These are phyloP conservation scores for Aleiodes testaceus DNA, from an alignment of 2,888 invertebrate genomes.

Conservation along the genomic window DNA sequence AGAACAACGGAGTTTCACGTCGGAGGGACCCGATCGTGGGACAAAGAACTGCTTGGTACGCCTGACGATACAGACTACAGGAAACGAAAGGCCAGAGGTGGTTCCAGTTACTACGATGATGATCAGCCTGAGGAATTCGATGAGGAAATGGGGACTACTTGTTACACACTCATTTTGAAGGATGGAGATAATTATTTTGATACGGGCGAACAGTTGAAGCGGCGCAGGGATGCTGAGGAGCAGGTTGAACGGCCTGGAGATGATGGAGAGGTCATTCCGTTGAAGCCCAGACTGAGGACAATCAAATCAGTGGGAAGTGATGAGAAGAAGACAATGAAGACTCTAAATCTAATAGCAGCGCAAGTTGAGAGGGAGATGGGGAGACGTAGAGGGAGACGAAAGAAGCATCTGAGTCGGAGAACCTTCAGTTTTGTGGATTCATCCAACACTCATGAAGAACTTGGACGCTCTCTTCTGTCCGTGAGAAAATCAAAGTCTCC, in stretches of 20 bases:
- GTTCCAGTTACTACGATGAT: slow-evolving; percentile 38
- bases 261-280: not conserved
- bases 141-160: slow-evolving; percentile 44
- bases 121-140: slow-evolving; percentile 12
- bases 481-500: slow-evolving; percentile 10
- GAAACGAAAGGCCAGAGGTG: slow-evolving; percentile 6
- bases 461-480: not conserved
- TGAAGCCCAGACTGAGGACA: slow-evolving; percentile 41
- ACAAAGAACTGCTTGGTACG: slow-evolving; percentile 47
- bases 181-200: slow-evolving; percentile 25
- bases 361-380: not conserved
- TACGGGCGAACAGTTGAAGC: not conserved
- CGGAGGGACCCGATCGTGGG: slow-evolving; percentile 59
- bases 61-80: slow-evolving; percentile 21
- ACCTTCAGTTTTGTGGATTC: slow-evolving; percentile 6
- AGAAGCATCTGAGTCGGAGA: not conserved
- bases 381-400: not conserved
- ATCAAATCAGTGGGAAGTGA: slow-evolving; percentile 43
- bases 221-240: slow-evolving; percentile 25
- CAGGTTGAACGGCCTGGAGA: slow-evolving; percentile 41
- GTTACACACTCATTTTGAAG: slow-evolving; percentile 48
- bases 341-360: not conserved
- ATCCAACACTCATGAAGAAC: not conserved
- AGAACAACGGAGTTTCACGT: slow-evolving; percentile 53
- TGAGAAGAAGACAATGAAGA: not conserved